A percentile compares a stretch with the other conserved stretches of the same genome.
Evolutionary conservation across 2,797 vertebrate species (phyloP).

Genomic region (Anolis apletophallus): DNA sequence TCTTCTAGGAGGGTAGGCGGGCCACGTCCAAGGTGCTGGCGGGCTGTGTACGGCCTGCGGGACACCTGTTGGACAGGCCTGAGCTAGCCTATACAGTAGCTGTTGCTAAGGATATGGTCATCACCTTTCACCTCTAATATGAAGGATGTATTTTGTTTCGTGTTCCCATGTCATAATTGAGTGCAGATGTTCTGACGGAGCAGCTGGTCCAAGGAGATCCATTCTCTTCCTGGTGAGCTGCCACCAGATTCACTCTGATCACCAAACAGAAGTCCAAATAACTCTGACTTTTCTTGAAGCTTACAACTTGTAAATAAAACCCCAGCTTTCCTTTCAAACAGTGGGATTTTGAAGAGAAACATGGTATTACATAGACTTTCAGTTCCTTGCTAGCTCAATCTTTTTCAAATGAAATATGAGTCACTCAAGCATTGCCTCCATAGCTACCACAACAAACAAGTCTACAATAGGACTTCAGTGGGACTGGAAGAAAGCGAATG

Average conservation of each 20-base stretch:
- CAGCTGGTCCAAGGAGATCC: background rate
- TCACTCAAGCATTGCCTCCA: constrained; percentile 28
- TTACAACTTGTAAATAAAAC: background rate
- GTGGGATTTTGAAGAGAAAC: background rate
- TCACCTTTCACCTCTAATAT: background rate
- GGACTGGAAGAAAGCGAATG: background rate
- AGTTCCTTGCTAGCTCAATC: background rate
- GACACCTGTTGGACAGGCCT: no score
- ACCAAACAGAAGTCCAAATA: background rate
- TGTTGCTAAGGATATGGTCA: background rate
- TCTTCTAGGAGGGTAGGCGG: no score
- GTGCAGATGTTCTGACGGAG: background rate
- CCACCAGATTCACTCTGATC: background rate
- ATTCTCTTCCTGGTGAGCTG: background rate
- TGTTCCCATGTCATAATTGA: background rate
- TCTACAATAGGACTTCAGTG: background rate
- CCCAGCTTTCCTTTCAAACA: background rate
- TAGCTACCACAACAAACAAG: constrained; percentile 41
- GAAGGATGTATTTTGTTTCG: constrained; percentile 4
- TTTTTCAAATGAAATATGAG: background rate
- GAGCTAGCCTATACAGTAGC: background rate
- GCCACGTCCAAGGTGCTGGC: no score
- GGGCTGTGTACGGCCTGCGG: no score
- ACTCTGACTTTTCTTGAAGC: background rate
- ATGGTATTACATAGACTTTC: background rate